These are phyloP conservation scores for Coptotermes formosanus DNA, from an alignment of 1,140 invertebrate species.

Conservation along the genomic window DNA sequence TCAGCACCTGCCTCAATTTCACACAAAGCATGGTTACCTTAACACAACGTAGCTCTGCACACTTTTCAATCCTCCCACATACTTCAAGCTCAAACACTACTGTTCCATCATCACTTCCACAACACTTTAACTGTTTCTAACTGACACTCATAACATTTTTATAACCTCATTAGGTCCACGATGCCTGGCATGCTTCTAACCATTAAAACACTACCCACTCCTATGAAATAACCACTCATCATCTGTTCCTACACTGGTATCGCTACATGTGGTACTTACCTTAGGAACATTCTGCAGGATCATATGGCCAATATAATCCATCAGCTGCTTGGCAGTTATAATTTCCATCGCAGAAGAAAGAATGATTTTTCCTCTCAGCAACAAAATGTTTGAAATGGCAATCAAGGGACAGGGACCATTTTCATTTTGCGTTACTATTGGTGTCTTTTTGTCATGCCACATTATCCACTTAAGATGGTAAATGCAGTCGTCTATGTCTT, in stretches of 20 bases:
- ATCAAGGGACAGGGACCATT: conserved; percentile 64
- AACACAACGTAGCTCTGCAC: too few relatives aligned
- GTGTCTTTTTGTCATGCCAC: conserved; percentile 10
- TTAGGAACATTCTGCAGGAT: conserved; percentile 52
- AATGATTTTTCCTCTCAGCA: conserved; percentile 51
- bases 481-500: neutral
- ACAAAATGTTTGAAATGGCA: conserved; percentile 58
- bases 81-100: too few relatives aligned
- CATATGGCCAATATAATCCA: conserved; percentile 55
- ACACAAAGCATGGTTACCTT: too few relatives aligned
- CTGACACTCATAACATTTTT: too few relatives aligned
- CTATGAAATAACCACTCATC: too few relatives aligned
- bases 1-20: too few relatives aligned
- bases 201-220: too few relatives aligned
- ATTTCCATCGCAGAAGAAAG: conserved; percentile 51
- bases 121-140: too few relatives aligned
- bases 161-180: too few relatives aligned
- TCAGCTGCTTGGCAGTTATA: conserved; percentile 54
- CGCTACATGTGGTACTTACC: conserved; percentile 39
- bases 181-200: too few relatives aligned
- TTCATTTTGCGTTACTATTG: conserved; percentile 59
- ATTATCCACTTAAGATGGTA: conserved; percentile 14
- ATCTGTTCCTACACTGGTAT: neutral
- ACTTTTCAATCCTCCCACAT: too few relatives aligned
- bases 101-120: too few relatives aligned